phyloP scores from a whole-genome alignment of 2,797 vertebrate species.

The Graptemys geographica region DNA sequence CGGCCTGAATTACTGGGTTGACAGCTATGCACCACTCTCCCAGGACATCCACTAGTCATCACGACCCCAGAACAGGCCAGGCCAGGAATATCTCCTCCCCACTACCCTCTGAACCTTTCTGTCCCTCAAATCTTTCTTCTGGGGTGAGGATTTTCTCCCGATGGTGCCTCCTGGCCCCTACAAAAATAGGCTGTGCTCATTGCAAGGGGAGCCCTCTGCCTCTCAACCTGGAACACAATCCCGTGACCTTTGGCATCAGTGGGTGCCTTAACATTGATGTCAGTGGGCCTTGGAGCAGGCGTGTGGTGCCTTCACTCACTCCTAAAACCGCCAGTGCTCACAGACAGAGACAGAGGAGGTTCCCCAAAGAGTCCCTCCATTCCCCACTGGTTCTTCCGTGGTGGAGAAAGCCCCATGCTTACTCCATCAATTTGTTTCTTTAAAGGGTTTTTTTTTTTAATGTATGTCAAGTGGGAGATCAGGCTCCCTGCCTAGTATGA shows the following conservation, averaged over 20 bases:
- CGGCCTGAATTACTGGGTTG: neutral
- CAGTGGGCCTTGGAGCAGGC: fast-evolving
- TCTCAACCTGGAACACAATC: neutral
- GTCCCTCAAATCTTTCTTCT: neutral
- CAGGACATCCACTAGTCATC: neutral
- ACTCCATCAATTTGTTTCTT: neutral
- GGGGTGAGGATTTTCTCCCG: neutral
- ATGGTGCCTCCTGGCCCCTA: neutral
- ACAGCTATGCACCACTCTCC: neutral
- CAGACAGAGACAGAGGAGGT: neutral
- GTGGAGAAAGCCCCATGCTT: neutral
- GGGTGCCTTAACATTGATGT: neutral
- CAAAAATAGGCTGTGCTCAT: neutral
- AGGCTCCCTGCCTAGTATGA: fast-evolving
- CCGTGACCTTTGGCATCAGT: neutral
- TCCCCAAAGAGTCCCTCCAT: neutral
- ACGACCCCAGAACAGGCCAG: neutral
- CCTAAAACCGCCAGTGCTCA: neutral
- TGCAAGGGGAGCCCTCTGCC: neutral
- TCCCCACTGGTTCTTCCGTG: neutral
- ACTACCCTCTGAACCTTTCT: neutral
- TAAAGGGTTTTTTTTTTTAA: neutral
- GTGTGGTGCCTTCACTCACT: neutral
- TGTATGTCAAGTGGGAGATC: neutral
- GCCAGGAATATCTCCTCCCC: neutral